phyloP scores from a whole-genome alignment of 2,797 vertebrate species.

The Rhinophrynus dorsalis region DNA sequence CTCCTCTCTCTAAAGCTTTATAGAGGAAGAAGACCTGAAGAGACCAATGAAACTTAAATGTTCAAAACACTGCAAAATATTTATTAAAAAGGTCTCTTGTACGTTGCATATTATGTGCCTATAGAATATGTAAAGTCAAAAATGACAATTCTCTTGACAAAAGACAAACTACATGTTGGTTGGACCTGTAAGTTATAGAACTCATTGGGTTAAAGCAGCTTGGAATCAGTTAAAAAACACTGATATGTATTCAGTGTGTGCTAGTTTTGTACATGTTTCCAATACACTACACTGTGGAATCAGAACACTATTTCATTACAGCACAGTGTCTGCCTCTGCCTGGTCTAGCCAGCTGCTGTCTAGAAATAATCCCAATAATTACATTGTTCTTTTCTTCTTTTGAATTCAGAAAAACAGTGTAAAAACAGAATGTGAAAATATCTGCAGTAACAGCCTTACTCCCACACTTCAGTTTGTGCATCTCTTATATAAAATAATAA shows the following conservation, averaged over 20 bases:
- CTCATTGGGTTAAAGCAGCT: too few species aligned
- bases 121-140: too few species aligned
- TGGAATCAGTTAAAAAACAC: too few species aligned
- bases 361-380: conserved; percentile 48
- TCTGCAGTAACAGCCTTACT: conserved; percentile 21
- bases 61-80: too few species aligned
- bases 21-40: too few species aligned
- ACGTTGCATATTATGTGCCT: too few species aligned
- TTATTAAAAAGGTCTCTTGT: too few species aligned
- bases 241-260: conserved; percentile 1
- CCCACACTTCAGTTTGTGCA: conserved; percentile 30
- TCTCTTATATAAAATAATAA: neutral
- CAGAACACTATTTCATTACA: conserved; percentile 23
- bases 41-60: too few species aligned
- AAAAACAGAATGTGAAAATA: conserved; percentile 30
- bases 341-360: conserved; percentile 43
- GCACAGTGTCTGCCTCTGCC: conserved; percentile 15
- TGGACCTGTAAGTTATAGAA: too few species aligned
- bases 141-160: too few species aligned
- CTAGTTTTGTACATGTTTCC: conserved; percentile 15
- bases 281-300: conserved; percentile 16
- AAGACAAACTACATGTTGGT: too few species aligned
- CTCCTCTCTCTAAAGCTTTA: too few species aligned
- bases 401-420: conserved; percentile 34
- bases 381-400: conserved; percentile 44